Conservation (phyloP, 2,888 invertebrate genomes). For the Nemapogon koenigi region DNA sequence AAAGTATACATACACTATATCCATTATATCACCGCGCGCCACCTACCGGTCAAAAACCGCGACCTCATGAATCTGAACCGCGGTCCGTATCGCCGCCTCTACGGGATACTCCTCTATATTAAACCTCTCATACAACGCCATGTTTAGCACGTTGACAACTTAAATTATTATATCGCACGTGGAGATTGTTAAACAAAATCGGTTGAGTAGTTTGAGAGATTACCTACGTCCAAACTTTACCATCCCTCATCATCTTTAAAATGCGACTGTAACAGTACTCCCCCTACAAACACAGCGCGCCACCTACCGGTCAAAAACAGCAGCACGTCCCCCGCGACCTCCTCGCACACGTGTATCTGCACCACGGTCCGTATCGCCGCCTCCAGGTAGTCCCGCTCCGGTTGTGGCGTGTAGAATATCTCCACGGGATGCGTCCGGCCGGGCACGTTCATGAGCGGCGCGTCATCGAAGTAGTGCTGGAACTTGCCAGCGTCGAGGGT, state of each 20-base stretch:
- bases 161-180: too few species aligned
- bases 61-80: constrained; percentile 96
- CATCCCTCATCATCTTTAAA: too few species aligned
- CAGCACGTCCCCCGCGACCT: constrained; percentile 89
- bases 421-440: constrained; percentile 52
- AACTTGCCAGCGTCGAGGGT: constrained; percentile 99
- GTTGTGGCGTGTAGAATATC: constrained; percentile 99
- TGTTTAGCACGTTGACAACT: too few species aligned
- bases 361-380: constrained; percentile 96
- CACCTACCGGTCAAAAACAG: constrained; percentile 84
- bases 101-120: constrained; percentile 97
- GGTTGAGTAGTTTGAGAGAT: too few species aligned
- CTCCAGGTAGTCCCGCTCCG: constrained; percentile 95
- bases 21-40: too few species aligned
- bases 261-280: too few species aligned
- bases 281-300: too few species aligned
- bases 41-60: constrained; percentile 82
- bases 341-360: constrained; percentile 96
- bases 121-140: constrained; percentile 95
- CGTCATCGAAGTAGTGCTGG: constrained; percentile 98
- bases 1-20: too few species aligned
- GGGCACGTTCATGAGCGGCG: constrained; percentile 98
- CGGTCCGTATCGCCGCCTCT: constrained; percentile 98
- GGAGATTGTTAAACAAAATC: too few species aligned
- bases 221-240: too few species aligned